phyloP scores from a whole-genome alignment of 2,797 vertebrate species.

The Pteropus rufus region DNA sequence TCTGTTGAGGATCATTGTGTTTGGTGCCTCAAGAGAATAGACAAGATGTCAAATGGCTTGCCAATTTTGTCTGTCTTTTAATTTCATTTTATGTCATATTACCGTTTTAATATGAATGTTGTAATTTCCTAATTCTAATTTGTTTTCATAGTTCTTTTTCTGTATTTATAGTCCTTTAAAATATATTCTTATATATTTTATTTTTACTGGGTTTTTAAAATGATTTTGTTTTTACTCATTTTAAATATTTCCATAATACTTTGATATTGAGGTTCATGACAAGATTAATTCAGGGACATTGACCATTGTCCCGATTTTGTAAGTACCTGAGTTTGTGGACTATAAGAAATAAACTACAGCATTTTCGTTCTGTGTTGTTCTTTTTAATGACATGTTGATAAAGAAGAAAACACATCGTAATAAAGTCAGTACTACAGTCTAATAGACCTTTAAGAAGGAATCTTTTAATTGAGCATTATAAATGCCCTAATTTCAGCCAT shows the following conservation, averaged over 20 bases:
- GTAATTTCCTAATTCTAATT: neutral
- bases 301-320: neutral
- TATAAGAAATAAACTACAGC: neutral
- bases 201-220: neutral
- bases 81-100: neutral
- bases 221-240: neutral
- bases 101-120: neutral
- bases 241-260: neutral
- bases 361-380: neutral
- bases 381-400: neutral
- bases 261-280: neutral
- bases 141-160: neutral
- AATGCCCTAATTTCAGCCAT: neutral
- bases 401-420: neutral
- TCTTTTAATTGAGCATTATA: neutral
- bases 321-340: neutral
- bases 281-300: neutral
- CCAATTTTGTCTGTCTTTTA: neutral
- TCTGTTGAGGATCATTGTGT: neutral
- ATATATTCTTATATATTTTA: neutral
- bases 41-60: neutral
- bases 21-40: neutral
- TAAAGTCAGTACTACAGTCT: neutral
- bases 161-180: neutral
- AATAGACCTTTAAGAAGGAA: neutral